These are phyloP conservation scores for Carcinoscorpius rotundicauda DNA, from an alignment of 1,140 invertebrate genomes.

Conservation along the genomic window DNA sequence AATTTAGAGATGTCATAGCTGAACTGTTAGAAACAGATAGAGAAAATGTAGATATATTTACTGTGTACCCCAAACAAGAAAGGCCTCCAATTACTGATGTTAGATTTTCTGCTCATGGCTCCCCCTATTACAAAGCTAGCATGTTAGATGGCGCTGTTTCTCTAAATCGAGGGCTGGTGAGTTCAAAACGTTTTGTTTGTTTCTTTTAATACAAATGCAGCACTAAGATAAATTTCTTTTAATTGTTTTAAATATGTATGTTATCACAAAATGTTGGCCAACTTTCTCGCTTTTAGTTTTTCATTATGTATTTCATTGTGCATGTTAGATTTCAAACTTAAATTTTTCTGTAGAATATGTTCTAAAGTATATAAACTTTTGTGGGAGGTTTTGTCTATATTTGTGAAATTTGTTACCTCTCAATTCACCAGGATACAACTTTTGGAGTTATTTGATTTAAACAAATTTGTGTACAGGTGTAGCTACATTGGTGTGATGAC, in stretches of 20 bases:
- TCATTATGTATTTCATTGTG: not conserved
- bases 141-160: conserved; percentile 85
- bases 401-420: not conserved
- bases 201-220: not conserved
- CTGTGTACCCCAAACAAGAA: conserved; percentile 67
- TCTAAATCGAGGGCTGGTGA: conserved; percentile 69
- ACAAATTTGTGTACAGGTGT: no score
- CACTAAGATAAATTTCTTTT: no score
- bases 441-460: no score
- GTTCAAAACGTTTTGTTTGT: not conserved
- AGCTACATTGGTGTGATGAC: no score
- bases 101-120: conserved; percentile 86
- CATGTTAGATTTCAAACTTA: no score
- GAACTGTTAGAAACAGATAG: conserved; percentile 65
- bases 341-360: no score
- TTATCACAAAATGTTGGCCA: not conserved
- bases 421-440: not conserved
- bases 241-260: no score
- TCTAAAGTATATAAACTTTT: not conserved
- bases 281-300: not conserved
- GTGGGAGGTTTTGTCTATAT: not conserved
- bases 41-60: conserved; percentile 91
- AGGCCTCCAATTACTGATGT: conserved; percentile 84
- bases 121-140: conserved; percentile 88
- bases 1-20: conserved; percentile 68